Conservation (phyloP, 2,113 vertebrate genomes). For the Tinamus guttatus region DNA sequence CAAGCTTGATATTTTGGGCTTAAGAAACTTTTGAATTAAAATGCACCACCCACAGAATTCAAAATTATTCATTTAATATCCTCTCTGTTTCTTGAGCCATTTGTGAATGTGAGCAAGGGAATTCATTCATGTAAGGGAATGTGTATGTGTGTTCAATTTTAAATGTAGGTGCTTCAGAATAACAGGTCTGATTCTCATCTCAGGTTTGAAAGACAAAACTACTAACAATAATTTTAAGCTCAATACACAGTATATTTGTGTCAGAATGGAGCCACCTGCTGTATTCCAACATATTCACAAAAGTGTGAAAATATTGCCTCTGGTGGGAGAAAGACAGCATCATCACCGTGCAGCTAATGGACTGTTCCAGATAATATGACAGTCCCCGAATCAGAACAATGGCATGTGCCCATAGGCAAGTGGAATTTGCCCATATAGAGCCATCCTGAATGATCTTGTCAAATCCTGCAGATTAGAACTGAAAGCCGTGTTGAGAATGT, state of each 20-base stretch:
- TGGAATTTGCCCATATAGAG: neutral
- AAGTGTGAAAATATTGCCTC: neutral
- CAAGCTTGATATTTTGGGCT: neutral
- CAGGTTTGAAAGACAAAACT: neutral
- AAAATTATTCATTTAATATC: neutral
- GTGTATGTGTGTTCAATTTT: neutral
- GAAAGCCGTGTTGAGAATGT: fast-evolving
- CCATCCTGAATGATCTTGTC: fast-evolving
- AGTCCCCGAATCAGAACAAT: neutral
- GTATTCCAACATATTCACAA: neutral
- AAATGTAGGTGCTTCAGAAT: neutral
- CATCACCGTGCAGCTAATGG: neutral
- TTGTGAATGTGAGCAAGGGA: neutral
- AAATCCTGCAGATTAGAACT: neutral
- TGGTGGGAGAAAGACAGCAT: neutral
- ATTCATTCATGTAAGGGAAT: neutral
- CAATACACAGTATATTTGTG: neutral
- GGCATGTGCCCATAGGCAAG: neutral
- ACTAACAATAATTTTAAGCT: neutral
- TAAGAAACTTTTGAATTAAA: neutral
- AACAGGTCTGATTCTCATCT: neutral
- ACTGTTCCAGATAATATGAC: neutral
- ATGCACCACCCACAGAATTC: neutral
- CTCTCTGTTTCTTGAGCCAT: neutral
- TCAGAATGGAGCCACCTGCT: neutral